Conservation (phyloP, 2,113 vertebrate genomes). For the Tragelaphus scriptus region DNA sequence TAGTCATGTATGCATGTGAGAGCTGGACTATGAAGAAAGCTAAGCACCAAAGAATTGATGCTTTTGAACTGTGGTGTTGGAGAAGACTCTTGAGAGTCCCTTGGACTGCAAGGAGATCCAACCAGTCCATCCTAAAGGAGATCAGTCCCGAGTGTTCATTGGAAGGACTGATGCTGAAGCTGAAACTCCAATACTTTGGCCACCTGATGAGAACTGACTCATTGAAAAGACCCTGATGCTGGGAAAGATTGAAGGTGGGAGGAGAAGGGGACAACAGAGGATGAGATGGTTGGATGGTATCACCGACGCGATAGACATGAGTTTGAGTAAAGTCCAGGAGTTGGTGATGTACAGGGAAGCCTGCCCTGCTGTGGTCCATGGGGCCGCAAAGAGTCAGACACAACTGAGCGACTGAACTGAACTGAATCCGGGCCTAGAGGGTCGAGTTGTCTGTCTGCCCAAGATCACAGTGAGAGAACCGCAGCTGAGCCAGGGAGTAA, state of each 20-base stretch:
- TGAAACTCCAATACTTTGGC: not conserved
- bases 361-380: rapidly evolving
- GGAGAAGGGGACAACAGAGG: not conserved
- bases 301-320: not conserved
- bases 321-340: not conserved
- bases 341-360: not conserved
- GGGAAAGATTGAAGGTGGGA: not conserved
- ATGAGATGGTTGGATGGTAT: not conserved
- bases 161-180: not conserved
- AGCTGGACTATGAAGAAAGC: not conserved
- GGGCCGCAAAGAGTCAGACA: not conserved
- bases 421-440: not conserved
- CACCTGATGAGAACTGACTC: not conserved
- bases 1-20: not conserved
- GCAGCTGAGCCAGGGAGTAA: not conserved
- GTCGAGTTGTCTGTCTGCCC: not conserved
- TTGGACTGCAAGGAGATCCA: not conserved
- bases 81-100: not conserved
- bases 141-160: not conserved
- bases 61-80: not conserved
- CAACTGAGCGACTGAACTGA: not conserved
- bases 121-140: not conserved
- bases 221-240: not conserved
- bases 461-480: not conserved
- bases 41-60: not conserved